phyloP scores from a whole-genome alignment of 2,888 invertebrate species.

The Drosophila anceps region DNA sequence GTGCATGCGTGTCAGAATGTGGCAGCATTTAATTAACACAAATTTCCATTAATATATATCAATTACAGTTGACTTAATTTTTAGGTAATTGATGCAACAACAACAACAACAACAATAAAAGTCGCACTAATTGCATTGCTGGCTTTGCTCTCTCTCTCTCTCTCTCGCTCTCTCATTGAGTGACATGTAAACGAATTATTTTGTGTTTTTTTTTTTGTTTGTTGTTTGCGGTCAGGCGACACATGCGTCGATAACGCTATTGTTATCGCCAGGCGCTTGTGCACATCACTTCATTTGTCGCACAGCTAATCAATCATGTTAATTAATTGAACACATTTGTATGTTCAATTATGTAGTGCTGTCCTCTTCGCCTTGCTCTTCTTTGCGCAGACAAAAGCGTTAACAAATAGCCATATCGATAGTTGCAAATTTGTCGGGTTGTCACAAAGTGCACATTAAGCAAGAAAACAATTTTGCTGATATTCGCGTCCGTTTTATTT shows the following conservation, averaged over 20 bases:
- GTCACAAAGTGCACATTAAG: slow-evolving; percentile 51
- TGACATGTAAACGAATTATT: slow-evolving; percentile 21
- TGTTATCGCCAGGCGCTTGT: neutral
- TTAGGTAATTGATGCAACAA: slow-evolving; percentile 53
- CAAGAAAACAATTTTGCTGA: slow-evolving; percentile 51
- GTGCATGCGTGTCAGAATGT: slow-evolving; percentile 16
- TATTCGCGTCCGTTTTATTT: slow-evolving; percentile 40
- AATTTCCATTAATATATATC: slow-evolving; percentile 80
- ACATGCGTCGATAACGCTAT: slow-evolving; percentile 21
- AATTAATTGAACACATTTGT: slow-evolving; percentile 12
- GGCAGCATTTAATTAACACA: slow-evolving; percentile 82
- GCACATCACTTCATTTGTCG: slow-evolving; percentile 5
- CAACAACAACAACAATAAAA: slow-evolving; percentile 42
- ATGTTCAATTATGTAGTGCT: neutral
- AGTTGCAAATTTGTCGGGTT: slow-evolving; percentile 11
- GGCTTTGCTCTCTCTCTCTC: slow-evolving; percentile 1
- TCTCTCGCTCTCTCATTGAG: neutral
- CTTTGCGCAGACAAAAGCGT: no score
- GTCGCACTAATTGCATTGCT: slow-evolving; percentile 46
- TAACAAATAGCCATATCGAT: no score
- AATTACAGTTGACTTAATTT: slow-evolving; percentile 76
- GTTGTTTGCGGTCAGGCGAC: slow-evolving; percentile 32
- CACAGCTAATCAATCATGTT: slow-evolving; percentile 19
- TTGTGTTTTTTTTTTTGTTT: slow-evolving; percentile 1
- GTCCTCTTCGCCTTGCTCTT: neutral